Evolutionary conservation across 2,888 invertebrate species (phyloP).

Genomic region (Ecdyonurus torrentis): DNA sequence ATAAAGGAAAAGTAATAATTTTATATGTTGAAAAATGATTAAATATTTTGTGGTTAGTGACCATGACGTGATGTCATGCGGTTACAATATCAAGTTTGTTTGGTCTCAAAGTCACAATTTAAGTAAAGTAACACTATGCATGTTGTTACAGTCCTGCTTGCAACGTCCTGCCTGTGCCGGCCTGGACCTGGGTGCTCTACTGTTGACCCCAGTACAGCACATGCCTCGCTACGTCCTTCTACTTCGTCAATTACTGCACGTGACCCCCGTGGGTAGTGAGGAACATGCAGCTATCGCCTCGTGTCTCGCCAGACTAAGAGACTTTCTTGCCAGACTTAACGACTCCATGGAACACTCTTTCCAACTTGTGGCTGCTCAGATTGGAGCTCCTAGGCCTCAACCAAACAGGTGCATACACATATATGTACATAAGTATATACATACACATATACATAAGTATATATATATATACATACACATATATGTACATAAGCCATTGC

Average conservation of each 20-base stretch:
- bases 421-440: no score
- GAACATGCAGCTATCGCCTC: constrained; percentile 25
- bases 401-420: not conserved
- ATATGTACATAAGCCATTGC: no score
- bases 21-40: not conserved
- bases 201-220: constrained; percentile 27
- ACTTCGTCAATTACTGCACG: constrained; percentile 26
- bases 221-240: constrained; percentile 28
- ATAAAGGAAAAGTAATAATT: not conserved
- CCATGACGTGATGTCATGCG: no score
- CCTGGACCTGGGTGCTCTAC: constrained; percentile 23
- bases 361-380: constrained; percentile 19
- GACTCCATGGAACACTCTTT: constrained; percentile 27
- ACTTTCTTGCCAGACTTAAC: constrained; percentile 26
- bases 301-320: constrained; percentile 23
- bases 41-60: no score
- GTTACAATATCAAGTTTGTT: no score
- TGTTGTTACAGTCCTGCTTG: constrained; percentile 17
- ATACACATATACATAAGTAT: no score
- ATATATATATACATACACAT: no score
- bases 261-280: constrained; percentile 24
- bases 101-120: no score
- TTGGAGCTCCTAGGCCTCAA: constrained; percentile 13
- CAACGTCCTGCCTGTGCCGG: constrained; percentile 22
- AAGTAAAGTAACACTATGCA: no score